These are phyloP conservation scores for Thermophis baileyi DNA, from an alignment of 2,113 vertebrate species.

Conservation along the genomic window DNA sequence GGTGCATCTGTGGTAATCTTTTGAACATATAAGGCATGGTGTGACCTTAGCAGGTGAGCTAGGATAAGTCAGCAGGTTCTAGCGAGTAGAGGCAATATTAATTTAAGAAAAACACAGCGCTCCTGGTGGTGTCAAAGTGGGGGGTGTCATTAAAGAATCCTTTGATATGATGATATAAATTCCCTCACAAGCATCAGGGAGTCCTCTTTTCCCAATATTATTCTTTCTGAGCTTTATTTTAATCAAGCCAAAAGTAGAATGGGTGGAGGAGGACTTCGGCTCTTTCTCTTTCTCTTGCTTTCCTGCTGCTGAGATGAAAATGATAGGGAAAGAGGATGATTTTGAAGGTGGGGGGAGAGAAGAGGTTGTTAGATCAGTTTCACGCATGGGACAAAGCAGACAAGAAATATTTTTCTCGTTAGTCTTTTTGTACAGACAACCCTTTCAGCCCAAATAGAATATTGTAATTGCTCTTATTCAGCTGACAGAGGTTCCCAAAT, in stretches of 20 bases:
- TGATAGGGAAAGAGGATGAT: background rate
- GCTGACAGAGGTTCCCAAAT: constrained; percentile 69
- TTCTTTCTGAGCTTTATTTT: constrained; percentile 61
- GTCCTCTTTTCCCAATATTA: constrained; percentile 50
- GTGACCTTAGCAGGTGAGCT: constrained; percentile 64
- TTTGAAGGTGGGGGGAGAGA: constrained; percentile 14
- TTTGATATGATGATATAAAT: constrained; percentile 60
- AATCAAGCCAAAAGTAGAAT: constrained; percentile 67
- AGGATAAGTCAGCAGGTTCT: constrained; percentile 43
- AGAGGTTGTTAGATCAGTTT: constrained; percentile 48
- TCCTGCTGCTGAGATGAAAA: constrained; percentile 5
- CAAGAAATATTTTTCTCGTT: constrained; percentile 66
- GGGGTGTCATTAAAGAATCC: constrained; percentile 45
- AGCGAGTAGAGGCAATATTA: background rate
- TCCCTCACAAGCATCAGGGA: constrained; percentile 51
- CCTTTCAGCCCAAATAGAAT: constrained; percentile 71
- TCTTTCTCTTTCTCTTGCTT: background rate
- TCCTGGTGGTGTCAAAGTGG: constrained; percentile 29
- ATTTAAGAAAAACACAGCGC: constrained; percentile 27
- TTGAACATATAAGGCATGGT: constrained; percentile 52
- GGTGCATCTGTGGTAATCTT: constrained; percentile 41
- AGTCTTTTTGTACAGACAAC: constrained; percentile 63
- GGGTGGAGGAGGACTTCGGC: constrained; percentile 49
- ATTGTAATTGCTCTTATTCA: constrained; percentile 71
- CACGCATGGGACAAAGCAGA: constrained; percentile 52